phyloP scores from a whole-genome alignment of 2,113 vertebrate genomes.

The Rhinogobius similis region DNA sequence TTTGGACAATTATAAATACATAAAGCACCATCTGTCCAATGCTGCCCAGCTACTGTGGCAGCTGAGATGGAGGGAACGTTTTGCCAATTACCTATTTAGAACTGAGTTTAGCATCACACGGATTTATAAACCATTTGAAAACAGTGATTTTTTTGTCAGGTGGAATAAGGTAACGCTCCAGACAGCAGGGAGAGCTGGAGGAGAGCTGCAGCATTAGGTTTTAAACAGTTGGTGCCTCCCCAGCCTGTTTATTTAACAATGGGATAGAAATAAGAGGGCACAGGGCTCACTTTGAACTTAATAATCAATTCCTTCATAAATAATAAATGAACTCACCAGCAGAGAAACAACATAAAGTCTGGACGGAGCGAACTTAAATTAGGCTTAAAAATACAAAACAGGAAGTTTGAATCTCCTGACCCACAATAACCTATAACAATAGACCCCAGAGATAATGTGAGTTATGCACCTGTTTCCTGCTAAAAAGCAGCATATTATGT shows the following conservation, averaged over 20 bases:
- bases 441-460: not conserved
- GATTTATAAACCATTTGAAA: slow-evolving; percentile 50
- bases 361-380: slow-evolving; percentile 4
- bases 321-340: slow-evolving; percentile 26
- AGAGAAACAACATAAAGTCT: slow-evolving; percentile 9
- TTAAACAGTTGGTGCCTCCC: slow-evolving; percentile 5
- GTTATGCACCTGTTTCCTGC: not conserved
- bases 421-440: not conserved
- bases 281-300: slow-evolving; percentile 21
- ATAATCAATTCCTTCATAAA: slow-evolving; percentile 32
- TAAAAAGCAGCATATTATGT: not conserved
- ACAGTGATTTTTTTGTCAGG: slow-evolving; percentile 41
- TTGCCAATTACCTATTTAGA: slow-evolving; percentile 67
- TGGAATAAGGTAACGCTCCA: slow-evolving; percentile 15
- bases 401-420: not conserved
- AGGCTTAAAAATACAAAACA: slow-evolving; percentile 1
- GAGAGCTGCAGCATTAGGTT: slow-evolving; percentile 1
- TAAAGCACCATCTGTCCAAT: slow-evolving; percentile 71
- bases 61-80: slow-evolving; percentile 57
- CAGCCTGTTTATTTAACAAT: slow-evolving; percentile 20
- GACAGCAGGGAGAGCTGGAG: slow-evolving; percentile 14
- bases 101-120: slow-evolving; percentile 56
- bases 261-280: slow-evolving; percentile 18
- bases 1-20: slow-evolving; percentile 75
- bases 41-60: slow-evolving; percentile 61